Conservation (phyloP, 2,888 invertebrate species). For the Cephus runcator region DNA sequence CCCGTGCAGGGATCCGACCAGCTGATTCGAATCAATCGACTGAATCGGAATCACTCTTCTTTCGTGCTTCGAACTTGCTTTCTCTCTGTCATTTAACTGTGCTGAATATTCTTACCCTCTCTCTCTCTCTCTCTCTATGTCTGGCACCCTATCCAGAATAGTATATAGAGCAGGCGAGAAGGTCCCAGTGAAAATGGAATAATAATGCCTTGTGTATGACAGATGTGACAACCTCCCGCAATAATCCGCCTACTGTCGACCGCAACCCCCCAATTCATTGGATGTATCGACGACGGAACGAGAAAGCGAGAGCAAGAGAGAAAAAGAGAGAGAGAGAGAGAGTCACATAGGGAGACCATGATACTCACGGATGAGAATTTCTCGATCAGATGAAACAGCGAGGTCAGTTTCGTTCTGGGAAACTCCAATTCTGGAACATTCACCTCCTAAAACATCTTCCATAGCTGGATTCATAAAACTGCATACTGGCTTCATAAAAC, state of each 20-base stretch:
- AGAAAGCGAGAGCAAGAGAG: constrained; percentile 12
- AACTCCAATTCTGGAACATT: no score
- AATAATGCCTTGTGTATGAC: constrained; percentile 44
- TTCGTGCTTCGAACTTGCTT: background rate
- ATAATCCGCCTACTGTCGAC: constrained; percentile 36
- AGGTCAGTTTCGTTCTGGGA: no score
- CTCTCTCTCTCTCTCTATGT: background rate
- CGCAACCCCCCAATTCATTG: background rate
- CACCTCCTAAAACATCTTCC: no score
- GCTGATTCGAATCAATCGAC: background rate
- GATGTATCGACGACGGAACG: constrained; percentile 1
- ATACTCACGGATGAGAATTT: no score
- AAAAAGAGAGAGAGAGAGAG: background rate
- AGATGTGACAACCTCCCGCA: constrained; percentile 43
- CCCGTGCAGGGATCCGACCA: background rate
- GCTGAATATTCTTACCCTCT: background rate
- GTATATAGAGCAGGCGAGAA: constrained; percentile 23
- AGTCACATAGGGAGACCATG: background rate
- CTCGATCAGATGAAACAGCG: no score
- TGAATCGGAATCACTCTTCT: background rate
- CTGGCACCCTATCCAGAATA: background rate
- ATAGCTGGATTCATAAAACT: no score
- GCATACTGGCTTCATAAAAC: no score
- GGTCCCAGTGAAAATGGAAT: constrained; percentile 33
- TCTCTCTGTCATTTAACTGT: background rate